These are phyloP conservation scores for Aix galericulata DNA, from an alignment of 2,113 vertebrate species.

Conservation along the genomic window DNA sequence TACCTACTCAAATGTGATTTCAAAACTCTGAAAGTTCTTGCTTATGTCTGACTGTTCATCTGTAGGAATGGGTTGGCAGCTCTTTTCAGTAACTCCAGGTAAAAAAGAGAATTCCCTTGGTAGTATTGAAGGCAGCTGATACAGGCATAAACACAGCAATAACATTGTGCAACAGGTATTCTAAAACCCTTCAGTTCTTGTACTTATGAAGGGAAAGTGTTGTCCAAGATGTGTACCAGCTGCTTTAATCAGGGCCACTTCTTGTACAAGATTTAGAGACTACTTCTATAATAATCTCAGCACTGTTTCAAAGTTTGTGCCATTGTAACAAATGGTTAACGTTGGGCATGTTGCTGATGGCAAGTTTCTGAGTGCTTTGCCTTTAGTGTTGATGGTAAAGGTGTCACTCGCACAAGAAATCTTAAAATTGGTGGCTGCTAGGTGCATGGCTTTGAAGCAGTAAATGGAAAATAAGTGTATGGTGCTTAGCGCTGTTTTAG, in stretches of 20 bases:
- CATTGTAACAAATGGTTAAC: neutral
- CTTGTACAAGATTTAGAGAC: neutral
- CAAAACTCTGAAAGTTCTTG: neutral
- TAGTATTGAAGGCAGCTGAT: neutral
- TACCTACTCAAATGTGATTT: neutral
- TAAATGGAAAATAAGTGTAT: neutral
- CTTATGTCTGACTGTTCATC: neutral
- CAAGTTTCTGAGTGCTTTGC: neutral
- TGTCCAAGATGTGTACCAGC: neutral
- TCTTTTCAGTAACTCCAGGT: neutral
- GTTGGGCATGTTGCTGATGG: neutral
- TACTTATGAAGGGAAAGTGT: neutral
- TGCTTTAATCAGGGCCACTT: neutral
- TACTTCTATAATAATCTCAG: neutral
- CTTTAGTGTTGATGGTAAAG: neutral
- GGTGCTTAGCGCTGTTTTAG: neutral
- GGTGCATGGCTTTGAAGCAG: neutral
- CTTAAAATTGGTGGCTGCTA: neutral
- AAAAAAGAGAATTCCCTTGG: neutral
- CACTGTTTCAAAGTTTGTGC: neutral
- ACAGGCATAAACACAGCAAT: neutral
- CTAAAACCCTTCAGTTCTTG: neutral
- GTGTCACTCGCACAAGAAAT: neutral
- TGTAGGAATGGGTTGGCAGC: neutral
- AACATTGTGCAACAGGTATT: neutral